Evolutionary conservation across 2,113 vertebrate genomes (phyloP).

Genomic region (Equus przewalskii): DNA sequence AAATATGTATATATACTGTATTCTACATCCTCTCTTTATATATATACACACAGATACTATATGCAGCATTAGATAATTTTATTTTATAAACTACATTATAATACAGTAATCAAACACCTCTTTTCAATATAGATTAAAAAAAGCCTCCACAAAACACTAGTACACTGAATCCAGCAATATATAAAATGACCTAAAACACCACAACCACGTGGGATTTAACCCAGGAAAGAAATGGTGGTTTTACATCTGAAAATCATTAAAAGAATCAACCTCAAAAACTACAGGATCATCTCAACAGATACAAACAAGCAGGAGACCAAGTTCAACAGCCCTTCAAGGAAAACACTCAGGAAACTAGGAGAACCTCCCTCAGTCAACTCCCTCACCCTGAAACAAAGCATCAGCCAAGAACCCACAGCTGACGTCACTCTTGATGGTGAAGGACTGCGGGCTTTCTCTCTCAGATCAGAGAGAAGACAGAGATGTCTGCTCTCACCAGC

Average conservation of each 20-base stretch:
- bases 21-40: too few species aligned
- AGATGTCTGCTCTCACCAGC: too few species aligned
- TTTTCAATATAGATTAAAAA: too few species aligned
- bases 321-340: not conserved
- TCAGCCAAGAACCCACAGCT: not conserved
- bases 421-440: not conserved
- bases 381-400: not conserved
- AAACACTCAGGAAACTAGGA: not conserved
- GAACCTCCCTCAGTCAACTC: not conserved
- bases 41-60: too few species aligned
- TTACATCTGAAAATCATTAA: not conserved
- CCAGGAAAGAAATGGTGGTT: not conserved
- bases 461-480: too few species aligned
- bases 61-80: too few species aligned
- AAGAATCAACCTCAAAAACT: not conserved
- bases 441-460: not conserved
- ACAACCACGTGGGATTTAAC: not conserved
- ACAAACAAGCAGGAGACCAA: not conserved
- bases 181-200: not conserved
- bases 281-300: not conserved
- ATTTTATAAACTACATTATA: too few species aligned
- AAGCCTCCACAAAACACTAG: too few species aligned
- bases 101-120: too few species aligned
- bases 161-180: too few species aligned
- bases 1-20: too few species aligned